These are phyloP conservation scores for Drosophila prosaltans DNA, from an alignment of 1,140 invertebrate genomes.

Conservation along the genomic window DNA sequence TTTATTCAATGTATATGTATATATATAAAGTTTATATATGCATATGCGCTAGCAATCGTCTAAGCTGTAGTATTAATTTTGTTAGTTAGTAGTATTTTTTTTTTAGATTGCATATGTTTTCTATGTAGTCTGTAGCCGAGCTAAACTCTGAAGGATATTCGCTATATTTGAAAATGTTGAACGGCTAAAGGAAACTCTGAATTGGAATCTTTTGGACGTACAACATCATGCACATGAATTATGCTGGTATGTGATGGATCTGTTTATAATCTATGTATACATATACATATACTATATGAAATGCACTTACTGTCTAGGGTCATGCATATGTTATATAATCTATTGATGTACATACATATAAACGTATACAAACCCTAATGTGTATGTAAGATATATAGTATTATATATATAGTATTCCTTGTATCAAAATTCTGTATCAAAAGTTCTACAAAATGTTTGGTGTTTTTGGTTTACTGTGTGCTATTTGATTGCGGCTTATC, in stretches of 20 bases:
- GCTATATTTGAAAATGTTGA: conserved; percentile 7
- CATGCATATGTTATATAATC: conserved; percentile 13
- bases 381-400: conserved; percentile 36
- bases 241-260: conserved; percentile 24
- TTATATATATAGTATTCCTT: conserved; percentile 23
- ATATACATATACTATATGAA: conserved; percentile 37
- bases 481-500: conserved; percentile 22
- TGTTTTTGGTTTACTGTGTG: conserved; percentile 8
- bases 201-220: conserved; percentile 45
- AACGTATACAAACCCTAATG: conserved; percentile 40
- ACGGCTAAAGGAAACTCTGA: conserved; percentile 7
- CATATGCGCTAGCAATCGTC: conserved; percentile 60
- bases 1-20: conserved; percentile 52
- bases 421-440: conserved; percentile 71
- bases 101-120: conserved; percentile 46
- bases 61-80: conserved; percentile 59
- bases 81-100: conserved; percentile 48
- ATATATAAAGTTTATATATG: conserved; percentile 45
- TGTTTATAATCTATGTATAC: conserved; percentile 25
- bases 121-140: conserved; percentile 32
- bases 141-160: conserved; percentile 33
- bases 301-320: conserved; percentile 51
- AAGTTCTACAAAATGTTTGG: conserved; percentile 62
- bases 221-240: conserved; percentile 38
- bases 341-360: conserved; percentile 35